Conservation (phyloP, 2,888 invertebrate genomes). For the Cataglyphis cursor region DNA sequence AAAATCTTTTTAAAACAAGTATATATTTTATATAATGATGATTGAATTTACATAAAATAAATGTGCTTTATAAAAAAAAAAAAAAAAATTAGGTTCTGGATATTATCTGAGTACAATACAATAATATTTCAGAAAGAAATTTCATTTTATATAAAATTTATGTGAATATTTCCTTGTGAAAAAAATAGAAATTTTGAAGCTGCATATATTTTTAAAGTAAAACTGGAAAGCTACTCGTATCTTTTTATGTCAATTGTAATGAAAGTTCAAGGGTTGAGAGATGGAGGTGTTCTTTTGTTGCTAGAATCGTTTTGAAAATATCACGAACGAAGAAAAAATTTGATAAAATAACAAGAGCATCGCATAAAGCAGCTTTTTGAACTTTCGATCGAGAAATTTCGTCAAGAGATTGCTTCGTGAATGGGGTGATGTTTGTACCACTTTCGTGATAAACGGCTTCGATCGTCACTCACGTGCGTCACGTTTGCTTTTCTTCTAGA, state of each 20-base stretch:
- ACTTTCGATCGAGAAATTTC: conserved; percentile 11
- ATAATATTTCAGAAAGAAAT: neutral
- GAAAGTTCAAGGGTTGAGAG: neutral
- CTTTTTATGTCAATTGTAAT: neutral
- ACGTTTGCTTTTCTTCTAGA: conserved; percentile 78
- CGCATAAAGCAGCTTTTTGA: neutral
- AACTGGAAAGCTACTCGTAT: neutral
- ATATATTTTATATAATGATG: neutral
- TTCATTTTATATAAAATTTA: neutral
- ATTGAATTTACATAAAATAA: neutral
- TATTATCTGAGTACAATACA: neutral
- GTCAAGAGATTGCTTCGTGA: neutral
- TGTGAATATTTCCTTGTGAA: neutral
- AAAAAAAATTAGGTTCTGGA: neutral
- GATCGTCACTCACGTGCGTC: conserved; percentile 25
- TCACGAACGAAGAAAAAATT: neutral
- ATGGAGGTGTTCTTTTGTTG: neutral
- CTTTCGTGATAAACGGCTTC: conserved; percentile 43
- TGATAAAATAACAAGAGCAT: neutral
- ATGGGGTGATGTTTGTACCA: conserved; percentile 8
- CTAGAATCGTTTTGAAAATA: neutral
- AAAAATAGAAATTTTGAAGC: conserved; percentile 2
- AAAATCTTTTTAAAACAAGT: neutral
- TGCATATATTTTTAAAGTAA: neutral
- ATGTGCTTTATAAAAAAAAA: neutral